Conservation (phyloP, 2,888 invertebrate species). For the Arrhopalites spinosus region DNA sequence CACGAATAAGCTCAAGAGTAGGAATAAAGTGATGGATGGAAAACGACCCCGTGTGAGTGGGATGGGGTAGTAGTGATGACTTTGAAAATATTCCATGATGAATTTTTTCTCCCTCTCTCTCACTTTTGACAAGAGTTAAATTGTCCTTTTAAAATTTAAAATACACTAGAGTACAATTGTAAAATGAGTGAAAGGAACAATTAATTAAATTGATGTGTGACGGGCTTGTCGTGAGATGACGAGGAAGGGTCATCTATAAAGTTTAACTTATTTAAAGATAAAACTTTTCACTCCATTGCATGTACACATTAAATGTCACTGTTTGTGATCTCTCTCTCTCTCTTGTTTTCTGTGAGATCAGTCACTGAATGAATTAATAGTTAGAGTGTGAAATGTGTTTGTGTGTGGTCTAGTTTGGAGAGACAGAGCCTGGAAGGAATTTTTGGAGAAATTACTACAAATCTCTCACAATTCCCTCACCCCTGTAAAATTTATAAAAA, state of each 20-base stretch:
- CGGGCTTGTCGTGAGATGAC: not conserved
- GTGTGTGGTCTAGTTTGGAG: not conserved
- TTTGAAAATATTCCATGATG: constrained; percentile 1
- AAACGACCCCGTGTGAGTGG: not conserved
- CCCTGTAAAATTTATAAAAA: no score
- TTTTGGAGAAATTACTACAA: not conserved
- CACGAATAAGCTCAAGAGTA: constrained; percentile 54
- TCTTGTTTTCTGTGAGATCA: not conserved
- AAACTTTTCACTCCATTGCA: not conserved
- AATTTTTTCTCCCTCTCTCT: not conserved
- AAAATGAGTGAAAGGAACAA: constrained; percentile 10
- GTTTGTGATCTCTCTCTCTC: no score
- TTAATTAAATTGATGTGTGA: constrained; percentile 22
- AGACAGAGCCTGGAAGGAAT: not conserved
- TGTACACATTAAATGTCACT: not conserved
- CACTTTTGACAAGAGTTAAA: not conserved
- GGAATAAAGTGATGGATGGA: constrained; percentile 43
- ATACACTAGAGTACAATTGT: constrained; percentile 26
- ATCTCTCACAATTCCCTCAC: no score
- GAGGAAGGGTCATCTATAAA: not conserved
- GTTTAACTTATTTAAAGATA: no score
- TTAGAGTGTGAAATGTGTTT: not conserved
- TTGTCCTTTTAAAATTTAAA: constrained; percentile 17
- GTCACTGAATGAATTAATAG: not conserved
- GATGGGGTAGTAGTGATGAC: not conserved